Evolutionary conservation across 2,113 vertebrate species (phyloP), one percentile per base, ranked within the genome.

Genomic region (Xenopus borealis): DNA sequence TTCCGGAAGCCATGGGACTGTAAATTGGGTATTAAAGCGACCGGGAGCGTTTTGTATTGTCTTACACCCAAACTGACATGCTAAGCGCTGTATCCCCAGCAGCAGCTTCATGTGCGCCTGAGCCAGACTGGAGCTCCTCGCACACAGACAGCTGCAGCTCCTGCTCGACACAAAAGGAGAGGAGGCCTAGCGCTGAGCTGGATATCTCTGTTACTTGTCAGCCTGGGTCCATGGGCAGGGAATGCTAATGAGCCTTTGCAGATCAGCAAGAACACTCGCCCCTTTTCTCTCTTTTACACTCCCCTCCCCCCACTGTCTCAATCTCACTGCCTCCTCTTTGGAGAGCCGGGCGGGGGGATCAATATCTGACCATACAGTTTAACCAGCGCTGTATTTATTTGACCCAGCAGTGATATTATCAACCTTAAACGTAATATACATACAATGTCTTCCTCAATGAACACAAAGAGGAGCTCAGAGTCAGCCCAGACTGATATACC

Each of bases 201-300:
- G 93, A 93, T 92, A 94, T 94, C 94, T 96, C 94, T 96, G 94
- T 94, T 94, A 95, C 90, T 93, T 95, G 93, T 94, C 95, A 96
- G 90, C 82, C 84, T 85, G 89, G 89, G 93, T 92, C 89, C 93
- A 88, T 90, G 89, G 91, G 90, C 89, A 87, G 88, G 87, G 93
- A 95, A 95, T 95, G 94, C 91, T 95, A 94, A 96, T 95, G 89
- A 93, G 88, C 83, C 78, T 85, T 72, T 65, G 68, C 62, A 19
- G 75, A 81, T 82, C 59, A 40, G 71, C 72, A 81, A 66, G 79
- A 83, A 68, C 72, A 77, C 70, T 78, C 13, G n/a, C 18, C 65
- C 79, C 70, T 80, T 52, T 58, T 64, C 81, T 84, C 85, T 83
- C 71, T 27, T 69, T 74, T 79, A 68, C 14, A 74, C 78, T 79